Conservation (phyloP, 2,888 invertebrate species). For the Nipponacmea schrenckii region DNA sequence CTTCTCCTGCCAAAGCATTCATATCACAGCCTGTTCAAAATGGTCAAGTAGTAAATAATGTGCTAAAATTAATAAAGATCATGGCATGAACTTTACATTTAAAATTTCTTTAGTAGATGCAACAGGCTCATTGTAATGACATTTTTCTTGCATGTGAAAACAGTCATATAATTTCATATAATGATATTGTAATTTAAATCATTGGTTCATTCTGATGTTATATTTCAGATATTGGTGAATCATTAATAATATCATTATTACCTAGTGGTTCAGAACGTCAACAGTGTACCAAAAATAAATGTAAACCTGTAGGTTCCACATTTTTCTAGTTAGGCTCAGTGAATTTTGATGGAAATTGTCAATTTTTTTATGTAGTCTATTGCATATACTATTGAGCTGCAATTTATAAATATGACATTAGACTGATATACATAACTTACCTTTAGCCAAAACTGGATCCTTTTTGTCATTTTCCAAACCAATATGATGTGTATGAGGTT, state of each 20-base stretch:
- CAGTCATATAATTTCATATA: no score
- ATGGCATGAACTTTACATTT: no score
- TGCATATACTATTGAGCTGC: background rate
- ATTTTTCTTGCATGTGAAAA: background rate
- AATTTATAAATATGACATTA: background rate
- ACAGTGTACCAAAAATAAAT: constrained; percentile 47
- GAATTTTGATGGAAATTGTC: no score
- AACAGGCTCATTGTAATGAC: no score
- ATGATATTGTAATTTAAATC: background rate
- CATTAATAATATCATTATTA: constrained; percentile 34
- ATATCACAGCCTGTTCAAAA: no score
- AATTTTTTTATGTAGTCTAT: background rate
- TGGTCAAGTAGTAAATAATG: no score
- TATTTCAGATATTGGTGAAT: constrained; percentile 30
- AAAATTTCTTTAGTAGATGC: no score
- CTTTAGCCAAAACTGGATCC: background rate
- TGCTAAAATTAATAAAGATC: no score
- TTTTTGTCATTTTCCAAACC: no score
- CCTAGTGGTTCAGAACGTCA: constrained; percentile 53
- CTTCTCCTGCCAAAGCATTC: no score
- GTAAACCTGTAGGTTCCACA: constrained; percentile 48
- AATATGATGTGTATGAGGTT: no score
- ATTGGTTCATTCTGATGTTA: background rate
- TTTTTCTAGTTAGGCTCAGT: background rate
- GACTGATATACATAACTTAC: background rate